Base-by-base conservation (phyloP, 2,113 vertebrate genomes). In the Zapornia atra region DNA sequence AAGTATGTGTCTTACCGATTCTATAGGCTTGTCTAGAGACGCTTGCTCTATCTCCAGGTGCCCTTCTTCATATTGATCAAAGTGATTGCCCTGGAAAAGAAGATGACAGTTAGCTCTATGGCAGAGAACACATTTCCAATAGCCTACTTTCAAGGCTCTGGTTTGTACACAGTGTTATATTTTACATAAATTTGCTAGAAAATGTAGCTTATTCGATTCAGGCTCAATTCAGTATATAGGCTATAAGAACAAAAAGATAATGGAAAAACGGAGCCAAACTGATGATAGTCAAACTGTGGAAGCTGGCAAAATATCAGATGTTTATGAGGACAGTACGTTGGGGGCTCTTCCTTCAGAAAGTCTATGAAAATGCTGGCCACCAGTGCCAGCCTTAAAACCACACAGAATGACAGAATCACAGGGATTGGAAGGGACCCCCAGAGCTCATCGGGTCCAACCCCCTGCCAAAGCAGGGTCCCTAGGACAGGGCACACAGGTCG, bases 1-100 rank as follows among this genome's bases (percentile, higher is more conserved):
- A 64, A 11, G 96, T 63, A 42, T 91, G 94, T 95, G 94, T 97
- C 99, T 99, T 99, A 99, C 99, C 99, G 99, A 99, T 99, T 99
- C 99, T 94, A 99, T 99, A 92, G 99, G 99, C 98, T 99, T 99
- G 98, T 99, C 99, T 97, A 99, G 97, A 92, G 99, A 99, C 0
- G 99, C 99, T 95, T 99, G 99, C 96, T 99, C 99, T 96, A 99
- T 98, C 98, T 99, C 99, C 98, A 99, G 97, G 96, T 99, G 99
- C 97, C 99, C 99, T 94, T 99, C 99, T 97, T 99, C 99, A 98
- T 99, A 99, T 14, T 99, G 99, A 98, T 99, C 99, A 98, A 99
- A 99, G 98, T 99, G 99, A 99, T 99, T 99, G 95, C 99, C 99
- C 99, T 99, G 98, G 29, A 96, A 94, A 79, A 97, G 90, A 96